Conservation (phyloP, 2,888 invertebrate species). For the Plagodis pulveraria region DNA sequence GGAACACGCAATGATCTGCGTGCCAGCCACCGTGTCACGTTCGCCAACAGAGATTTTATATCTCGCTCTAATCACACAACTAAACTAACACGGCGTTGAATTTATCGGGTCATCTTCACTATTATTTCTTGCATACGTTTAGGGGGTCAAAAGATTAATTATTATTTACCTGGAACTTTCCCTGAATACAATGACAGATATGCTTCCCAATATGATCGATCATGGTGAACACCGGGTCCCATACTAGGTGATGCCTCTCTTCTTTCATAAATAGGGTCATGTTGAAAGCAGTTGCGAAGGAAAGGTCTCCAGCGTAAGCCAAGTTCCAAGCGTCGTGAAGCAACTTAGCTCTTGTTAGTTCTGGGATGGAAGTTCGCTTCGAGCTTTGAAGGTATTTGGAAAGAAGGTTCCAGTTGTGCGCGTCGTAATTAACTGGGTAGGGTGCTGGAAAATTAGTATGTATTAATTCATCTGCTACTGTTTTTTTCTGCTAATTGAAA, state of each 20-base stretch:
- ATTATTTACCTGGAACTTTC: constrained; percentile 88
- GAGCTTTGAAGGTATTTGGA: constrained; percentile 86
- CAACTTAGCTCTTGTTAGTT: constrained; percentile 89
- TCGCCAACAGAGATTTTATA: too few species aligned
- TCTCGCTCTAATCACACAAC: too few species aligned
- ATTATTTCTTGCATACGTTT: too few species aligned
- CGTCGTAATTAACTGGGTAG: constrained; percentile 93
- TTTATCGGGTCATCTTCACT: too few species aligned
- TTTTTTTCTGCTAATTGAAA: too few species aligned
- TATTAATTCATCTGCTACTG: too few species aligned
- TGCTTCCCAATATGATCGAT: constrained; percentile 92
- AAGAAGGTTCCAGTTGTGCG: constrained; percentile 90
- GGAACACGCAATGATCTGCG: too few species aligned
- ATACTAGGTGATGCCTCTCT: constrained; percentile 90
- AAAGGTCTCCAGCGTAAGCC: constrained; percentile 91
- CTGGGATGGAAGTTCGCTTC: constrained; percentile 86
- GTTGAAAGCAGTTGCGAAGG: constrained; percentile 90
- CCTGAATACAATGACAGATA: constrained; percentile 86
- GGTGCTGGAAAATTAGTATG: constrained; percentile 82
- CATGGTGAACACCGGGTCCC: constrained; percentile 93
- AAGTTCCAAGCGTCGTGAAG: constrained; percentile 92
- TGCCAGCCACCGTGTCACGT: too few species aligned
- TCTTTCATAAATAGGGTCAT: constrained; percentile 91
- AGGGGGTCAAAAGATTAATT: not conserved
- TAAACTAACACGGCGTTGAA: too few species aligned